A percentile compares a stretch with the other conserved stretches of the same genome.
phyloP scores from a whole-genome alignment of 2,888 invertebrate genomes.

The Creontiades dilutus region DNA sequence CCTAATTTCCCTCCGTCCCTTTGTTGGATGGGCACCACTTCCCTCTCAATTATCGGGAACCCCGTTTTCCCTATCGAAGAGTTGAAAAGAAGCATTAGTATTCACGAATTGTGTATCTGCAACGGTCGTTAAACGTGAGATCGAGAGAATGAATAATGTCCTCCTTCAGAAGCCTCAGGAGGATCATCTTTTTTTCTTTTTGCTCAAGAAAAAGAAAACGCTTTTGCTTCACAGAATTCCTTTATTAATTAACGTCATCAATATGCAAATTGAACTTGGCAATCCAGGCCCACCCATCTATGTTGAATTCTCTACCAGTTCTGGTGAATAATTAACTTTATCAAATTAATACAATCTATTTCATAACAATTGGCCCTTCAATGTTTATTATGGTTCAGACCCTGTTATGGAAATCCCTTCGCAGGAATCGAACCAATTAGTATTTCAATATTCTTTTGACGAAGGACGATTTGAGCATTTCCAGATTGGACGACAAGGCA shows the following conservation, averaged over 20 bases:
- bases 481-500: no score
- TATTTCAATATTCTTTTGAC: no score
- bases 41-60: conserved; percentile 53
- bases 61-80: conserved; percentile 27
- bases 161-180: not conserved
- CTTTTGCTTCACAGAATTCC: not conserved
- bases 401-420: no score
- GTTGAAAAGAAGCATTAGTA: conserved; percentile 49
- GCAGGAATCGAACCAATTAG: no score
- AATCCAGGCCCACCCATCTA: no score
- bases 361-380: no score
- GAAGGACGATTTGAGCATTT: no score
- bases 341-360: no score
- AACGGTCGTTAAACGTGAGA: conserved; percentile 52
- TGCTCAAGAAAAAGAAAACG: not conserved
- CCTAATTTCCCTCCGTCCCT: conserved; percentile 43
- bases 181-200: not conserved
- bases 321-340: no score
- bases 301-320: no score
- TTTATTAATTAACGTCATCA: conserved; percentile 2
- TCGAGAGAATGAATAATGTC: conserved; percentile 26
- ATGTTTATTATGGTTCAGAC: no score
- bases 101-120: conserved; percentile 58
- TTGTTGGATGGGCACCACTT: conserved; percentile 7
- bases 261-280: not conserved